phyloP scores from a whole-genome alignment of 2,797 vertebrate species.

The Liasis olivaceus region DNA sequence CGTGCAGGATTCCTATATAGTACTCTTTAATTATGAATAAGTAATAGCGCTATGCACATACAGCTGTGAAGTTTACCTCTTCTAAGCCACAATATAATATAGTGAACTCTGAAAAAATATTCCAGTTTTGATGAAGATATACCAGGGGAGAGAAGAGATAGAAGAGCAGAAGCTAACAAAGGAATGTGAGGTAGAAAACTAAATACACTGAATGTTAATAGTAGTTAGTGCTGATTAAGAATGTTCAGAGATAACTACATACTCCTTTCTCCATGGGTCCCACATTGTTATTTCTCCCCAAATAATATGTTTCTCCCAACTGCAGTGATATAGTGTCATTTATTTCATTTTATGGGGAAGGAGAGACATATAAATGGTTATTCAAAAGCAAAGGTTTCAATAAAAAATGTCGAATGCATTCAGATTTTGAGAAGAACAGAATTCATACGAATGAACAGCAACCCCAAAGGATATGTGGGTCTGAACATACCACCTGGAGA shows the following conservation, averaged over 20 bases:
- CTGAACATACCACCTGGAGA: constrained; percentile 59
- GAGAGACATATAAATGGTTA: constrained; percentile 39
- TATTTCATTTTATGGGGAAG: constrained; percentile 39
- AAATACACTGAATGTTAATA: not conserved
- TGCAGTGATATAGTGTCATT: constrained; percentile 44
- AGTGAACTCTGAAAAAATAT: not conserved
- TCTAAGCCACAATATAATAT: not conserved
- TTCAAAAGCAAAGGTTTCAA: constrained; percentile 59
- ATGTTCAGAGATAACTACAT: not conserved
- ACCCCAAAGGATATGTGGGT: constrained; percentile 53
- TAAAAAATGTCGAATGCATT: constrained; percentile 55
- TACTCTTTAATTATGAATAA: not conserved
- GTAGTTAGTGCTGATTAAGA: not conserved
- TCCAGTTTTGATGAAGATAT: not conserved
- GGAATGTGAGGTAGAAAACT: not conserved
- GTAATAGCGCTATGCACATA: not conserved
- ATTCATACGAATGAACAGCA: constrained; percentile 63
- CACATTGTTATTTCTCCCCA: constrained; percentile 9
- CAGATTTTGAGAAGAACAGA: constrained; percentile 44
- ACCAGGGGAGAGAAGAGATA: too few relatives aligned
- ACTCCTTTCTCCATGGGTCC: constrained; percentile 14
- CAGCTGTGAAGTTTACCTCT: constrained; percentile 2
- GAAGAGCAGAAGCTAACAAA: not conserved
- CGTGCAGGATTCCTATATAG: not conserved
- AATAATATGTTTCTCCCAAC: constrained; percentile 24